Percentiles rank a stretch among this genome's conserved stretches.
Evolutionary conservation across 2,113 vertebrate genomes (phyloP).

Genomic region (Ailuropoda melanoleuca): DNA sequence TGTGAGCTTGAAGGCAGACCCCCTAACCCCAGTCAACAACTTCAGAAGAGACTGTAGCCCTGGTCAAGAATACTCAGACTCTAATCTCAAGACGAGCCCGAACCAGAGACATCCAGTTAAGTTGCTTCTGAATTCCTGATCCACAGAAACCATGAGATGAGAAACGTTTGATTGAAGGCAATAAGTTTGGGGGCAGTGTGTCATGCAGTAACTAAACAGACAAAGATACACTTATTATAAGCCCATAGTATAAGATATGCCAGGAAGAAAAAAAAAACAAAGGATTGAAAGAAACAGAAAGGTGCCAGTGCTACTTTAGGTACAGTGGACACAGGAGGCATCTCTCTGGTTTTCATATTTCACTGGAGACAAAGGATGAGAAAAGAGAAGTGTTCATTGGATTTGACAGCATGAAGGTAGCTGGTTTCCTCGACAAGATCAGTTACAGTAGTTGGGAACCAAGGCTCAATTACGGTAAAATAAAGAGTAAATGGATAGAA

Average conservation of each 20-base stretch:
- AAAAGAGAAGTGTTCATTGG: not conserved
- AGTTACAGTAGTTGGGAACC: not conserved
- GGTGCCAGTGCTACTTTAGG: not conserved
- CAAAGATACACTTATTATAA: not conserved
- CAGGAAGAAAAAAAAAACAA: not conserved
- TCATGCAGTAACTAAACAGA: not conserved
- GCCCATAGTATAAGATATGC: not conserved
- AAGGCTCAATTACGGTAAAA: not conserved
- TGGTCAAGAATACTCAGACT: not conserved
- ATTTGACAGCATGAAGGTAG: not conserved
- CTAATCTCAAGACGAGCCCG: not conserved
- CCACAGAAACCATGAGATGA: not conserved
- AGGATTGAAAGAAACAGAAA: not conserved
- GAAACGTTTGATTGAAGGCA: not conserved
- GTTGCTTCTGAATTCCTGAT: not conserved
- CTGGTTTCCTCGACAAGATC: not conserved
- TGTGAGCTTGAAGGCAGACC: not conserved
- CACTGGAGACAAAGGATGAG: not conserved
- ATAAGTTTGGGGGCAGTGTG: not conserved
- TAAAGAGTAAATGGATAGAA: not conserved
- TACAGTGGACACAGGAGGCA: not conserved
- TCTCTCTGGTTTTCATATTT: not conserved
- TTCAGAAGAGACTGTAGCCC: not conserved
- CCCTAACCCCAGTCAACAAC: not conserved
- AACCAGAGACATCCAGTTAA: not conserved